Conservation (phyloP, 37 sponge, comb jelly and placozoan genomes). For the Hormiphora californensis region DNA sequence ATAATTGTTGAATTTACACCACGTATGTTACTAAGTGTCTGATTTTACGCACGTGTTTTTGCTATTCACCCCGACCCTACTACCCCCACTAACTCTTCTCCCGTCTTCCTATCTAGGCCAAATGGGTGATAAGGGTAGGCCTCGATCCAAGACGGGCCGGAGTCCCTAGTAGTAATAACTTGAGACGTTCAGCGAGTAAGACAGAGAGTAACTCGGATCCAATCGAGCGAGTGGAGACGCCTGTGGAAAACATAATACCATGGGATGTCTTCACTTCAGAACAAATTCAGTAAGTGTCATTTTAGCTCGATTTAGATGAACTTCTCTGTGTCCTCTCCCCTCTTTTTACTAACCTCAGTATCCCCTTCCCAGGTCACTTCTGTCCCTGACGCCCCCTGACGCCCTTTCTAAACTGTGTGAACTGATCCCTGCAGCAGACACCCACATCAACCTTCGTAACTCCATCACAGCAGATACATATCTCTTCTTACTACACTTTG, state of each 20-base stretch:
- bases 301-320: no score
- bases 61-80: no score
- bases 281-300: not conserved
- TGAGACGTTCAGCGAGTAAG: not conserved
- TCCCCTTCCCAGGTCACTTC: not conserved
- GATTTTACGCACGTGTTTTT: not conserved
- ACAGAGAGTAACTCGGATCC: not conserved
- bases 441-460: slow-evolving; percentile 10
- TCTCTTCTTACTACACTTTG: slow-evolving; percentile 1
- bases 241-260: slow-evolving; percentile 13
- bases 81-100: no score
- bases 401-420: not conserved
- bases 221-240: not conserved
- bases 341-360: no score
- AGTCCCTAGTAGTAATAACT: slow-evolving; percentile 26
- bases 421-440: slow-evolving; percentile 5
- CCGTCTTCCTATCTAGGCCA: not conserved
- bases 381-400: not conserved
- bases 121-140: slow-evolving; percentile 24
- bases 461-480: slow-evolving; percentile 35
- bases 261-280: slow-evolving; percentile 16
- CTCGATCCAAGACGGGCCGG: slow-evolving; percentile 21
- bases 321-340: no score
- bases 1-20: not conserved
- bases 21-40: not conserved